Evolutionary conservation across 2,113 vertebrate species (phyloP), one percentile per base, ranked within the genome.

Genomic region (Casuarius casuarius): DNA sequence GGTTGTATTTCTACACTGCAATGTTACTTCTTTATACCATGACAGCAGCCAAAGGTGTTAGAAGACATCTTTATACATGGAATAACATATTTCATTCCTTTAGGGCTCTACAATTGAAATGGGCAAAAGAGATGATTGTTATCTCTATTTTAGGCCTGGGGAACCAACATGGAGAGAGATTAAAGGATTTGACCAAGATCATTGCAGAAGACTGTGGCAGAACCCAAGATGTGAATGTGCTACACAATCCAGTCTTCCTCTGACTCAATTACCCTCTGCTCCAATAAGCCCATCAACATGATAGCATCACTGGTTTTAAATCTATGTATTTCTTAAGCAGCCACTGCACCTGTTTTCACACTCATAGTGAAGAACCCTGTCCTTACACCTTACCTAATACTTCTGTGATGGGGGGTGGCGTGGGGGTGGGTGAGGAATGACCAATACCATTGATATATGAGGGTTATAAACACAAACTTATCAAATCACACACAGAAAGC

Each of bases 311-410:
- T 56, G 28, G 0, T 80, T 65, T 44, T 10, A 66, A 76, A 62
- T 7, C 14, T 8, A 3, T 1, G 0, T n/a, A 4, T 21, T 73
- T 72, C 76, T 38, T 18, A 35, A 18, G 61, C 6, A 59, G n/a
- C 11, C 25, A 4, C 56, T 40, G 48, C 38, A 82, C 42, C 52
- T 79, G 26, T 12, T 72, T n/a, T 9, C 10, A 54, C 17, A 77
- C 78, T 35, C 33, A 44, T 44, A 52, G 56, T 25, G 38, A 77
- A 44, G 11, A 88, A 56, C 76, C 10, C 17, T 71, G 10, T 28
- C 38, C 33, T 62, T 51, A 76, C 2, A 10, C 22, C 33, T 59
- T 11, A 44, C 10, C 12, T 65, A 20, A 7, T 38, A 28, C 5
- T 70, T 5, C 49, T 49, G 22, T 78, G 15, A 11, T 4, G 28